These are phyloP conservation scores for Heloderma charlesbogerti DNA, from an alignment of 2,113 vertebrate species.

Conservation along the genomic window DNA sequence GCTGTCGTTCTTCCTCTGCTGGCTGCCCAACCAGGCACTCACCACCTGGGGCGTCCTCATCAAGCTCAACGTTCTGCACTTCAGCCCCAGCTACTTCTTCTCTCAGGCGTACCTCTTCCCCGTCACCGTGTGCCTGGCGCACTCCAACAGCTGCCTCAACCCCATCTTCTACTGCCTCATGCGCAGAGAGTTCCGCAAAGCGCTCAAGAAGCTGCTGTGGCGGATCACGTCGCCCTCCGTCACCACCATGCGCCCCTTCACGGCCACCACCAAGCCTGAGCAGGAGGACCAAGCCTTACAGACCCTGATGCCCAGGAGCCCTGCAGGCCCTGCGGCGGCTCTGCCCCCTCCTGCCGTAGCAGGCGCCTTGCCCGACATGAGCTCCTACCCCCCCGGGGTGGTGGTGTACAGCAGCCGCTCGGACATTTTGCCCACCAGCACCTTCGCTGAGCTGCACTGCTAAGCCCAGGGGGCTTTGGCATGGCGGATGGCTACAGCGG, in stretches of 20 bases:
- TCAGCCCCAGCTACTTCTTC: conserved; percentile 91
- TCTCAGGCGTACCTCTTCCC: conserved; percentile 93
- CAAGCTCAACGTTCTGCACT: conserved; percentile 92
- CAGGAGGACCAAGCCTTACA: conserved; percentile 79
- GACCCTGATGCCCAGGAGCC: conserved; percentile 66
- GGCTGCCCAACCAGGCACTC: conserved; percentile 96
- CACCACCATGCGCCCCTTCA: conserved; percentile 87
- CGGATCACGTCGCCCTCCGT: conserved; percentile 85
- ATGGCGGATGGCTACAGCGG: not conserved
- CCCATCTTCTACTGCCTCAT: conserved; percentile 95
- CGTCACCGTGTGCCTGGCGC: conserved; percentile 92
- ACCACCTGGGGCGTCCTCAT: conserved; percentile 94
- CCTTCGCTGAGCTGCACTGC: conserved; percentile 69
- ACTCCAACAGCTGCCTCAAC: conserved; percentile 98
- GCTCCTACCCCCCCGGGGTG: conserved; percentile 88
- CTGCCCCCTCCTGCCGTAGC: conserved; percentile 34
- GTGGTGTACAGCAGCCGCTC: conserved; percentile 81
- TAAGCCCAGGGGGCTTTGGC: conserved; percentile 18
- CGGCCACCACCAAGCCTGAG: conserved; percentile 87
- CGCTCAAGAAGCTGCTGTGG: conserved; percentile 90
- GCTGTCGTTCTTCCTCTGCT: conserved; percentile 94
- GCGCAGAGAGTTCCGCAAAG: conserved; percentile 93
- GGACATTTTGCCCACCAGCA: conserved; percentile 82
- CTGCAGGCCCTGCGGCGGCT: not conserved
- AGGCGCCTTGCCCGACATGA: conserved; percentile 64